Conservation (phyloP, 1,140 invertebrate genomes). For the Megalonaias nervosa region DNA sequence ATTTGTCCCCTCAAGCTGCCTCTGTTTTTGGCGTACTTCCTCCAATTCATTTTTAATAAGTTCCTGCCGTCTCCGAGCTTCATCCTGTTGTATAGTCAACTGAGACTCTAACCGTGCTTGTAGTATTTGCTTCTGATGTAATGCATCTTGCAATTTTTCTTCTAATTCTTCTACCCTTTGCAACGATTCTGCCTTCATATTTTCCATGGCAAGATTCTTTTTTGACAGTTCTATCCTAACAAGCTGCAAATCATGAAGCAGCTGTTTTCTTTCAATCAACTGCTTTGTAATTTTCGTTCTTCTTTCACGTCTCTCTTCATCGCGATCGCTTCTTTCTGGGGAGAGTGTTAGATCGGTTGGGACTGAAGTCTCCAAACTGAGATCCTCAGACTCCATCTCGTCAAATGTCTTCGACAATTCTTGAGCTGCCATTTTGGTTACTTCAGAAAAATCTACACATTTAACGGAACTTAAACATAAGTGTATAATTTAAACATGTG, state of each 20-base stretch:
- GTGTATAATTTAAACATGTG: too few relatives aligned
- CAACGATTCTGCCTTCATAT: slow-evolving; percentile 68
- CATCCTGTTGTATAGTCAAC: slow-evolving; percentile 68
- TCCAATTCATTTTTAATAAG: slow-evolving; percentile 66
- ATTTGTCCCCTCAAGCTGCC: slow-evolving; percentile 69
- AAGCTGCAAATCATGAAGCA: slow-evolving; percentile 70
- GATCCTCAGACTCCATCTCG: slow-evolving; percentile 64
- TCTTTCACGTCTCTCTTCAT: slow-evolving; percentile 43
- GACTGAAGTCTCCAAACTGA: slow-evolving; percentile 61
- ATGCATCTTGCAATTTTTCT: slow-evolving; percentile 68
- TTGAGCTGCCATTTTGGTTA: slow-evolving; percentile 52
- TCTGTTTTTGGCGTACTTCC: slow-evolving; percentile 62
- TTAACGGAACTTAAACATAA: too few relatives aligned
- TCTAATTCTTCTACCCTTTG: slow-evolving; percentile 69
- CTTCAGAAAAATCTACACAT: too few relatives aligned
- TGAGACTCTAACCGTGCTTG: slow-evolving; percentile 68
- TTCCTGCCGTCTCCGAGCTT: slow-evolving; percentile 65
- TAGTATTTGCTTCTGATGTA: slow-evolving; percentile 70
- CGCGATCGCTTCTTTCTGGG: slow-evolving; percentile 53
- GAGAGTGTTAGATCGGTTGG: slow-evolving; percentile 66
- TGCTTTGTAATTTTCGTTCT: slow-evolving; percentile 59
- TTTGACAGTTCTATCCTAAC: slow-evolving; percentile 71
- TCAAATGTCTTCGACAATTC: slow-evolving; percentile 65
- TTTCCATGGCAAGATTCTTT: slow-evolving; percentile 68
- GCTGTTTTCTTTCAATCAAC: slow-evolving; percentile 68